These are phyloP conservation scores for Drosophila eugracilis DNA, from an alignment of 1,140 invertebrate genomes.

Conservation along the genomic window DNA sequence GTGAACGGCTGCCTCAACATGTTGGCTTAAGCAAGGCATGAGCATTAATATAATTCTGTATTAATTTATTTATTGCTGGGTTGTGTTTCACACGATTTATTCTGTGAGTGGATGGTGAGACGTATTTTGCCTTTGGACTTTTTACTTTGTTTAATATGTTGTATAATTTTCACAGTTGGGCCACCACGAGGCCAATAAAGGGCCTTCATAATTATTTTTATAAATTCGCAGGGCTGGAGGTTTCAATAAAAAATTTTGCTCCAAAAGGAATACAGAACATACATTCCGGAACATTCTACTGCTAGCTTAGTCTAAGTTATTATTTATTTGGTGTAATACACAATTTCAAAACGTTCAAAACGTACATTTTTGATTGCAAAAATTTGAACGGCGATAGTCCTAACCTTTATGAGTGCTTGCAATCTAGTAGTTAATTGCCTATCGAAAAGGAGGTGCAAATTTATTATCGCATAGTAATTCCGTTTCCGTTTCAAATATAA, in stretches of 20 bases:
- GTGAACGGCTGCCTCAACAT: constrained; percentile 31
- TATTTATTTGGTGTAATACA: constrained; percentile 52
- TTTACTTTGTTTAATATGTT: constrained; percentile 41
- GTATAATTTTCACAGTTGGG: constrained; percentile 51
- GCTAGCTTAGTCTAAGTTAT: constrained; percentile 8
- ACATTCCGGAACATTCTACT: constrained; percentile 15
- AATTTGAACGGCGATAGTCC: constrained; percentile 25
- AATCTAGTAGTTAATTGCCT: too few species aligned
- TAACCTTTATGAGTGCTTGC: constrained; percentile 47
- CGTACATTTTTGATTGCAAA: too few species aligned
- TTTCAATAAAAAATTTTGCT: too few species aligned
- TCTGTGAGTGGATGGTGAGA: constrained; percentile 13
- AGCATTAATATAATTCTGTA: constrained; percentile 42
- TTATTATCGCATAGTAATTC: constrained; percentile 41
- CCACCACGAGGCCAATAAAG: constrained; percentile 33
- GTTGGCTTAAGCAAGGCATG: constrained; percentile 29
- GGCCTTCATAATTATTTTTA: constrained; percentile 24
- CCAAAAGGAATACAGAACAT: too few species aligned
- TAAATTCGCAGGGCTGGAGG: background rate
- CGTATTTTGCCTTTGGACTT: constrained; percentile 8
- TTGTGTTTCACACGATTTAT: constrained; percentile 52
- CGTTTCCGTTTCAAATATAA: constrained; percentile 23
- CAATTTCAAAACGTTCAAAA: constrained; percentile 63
- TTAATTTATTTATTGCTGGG: constrained; percentile 51
- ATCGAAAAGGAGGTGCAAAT: constrained; percentile 36